Percentiles rank a stretch among this genome's conserved stretches.
These are phyloP conservation scores for Coracias cyanogaster DNA, from an alignment of 2,797 vertebrate species.

Conservation along the genomic window DNA sequence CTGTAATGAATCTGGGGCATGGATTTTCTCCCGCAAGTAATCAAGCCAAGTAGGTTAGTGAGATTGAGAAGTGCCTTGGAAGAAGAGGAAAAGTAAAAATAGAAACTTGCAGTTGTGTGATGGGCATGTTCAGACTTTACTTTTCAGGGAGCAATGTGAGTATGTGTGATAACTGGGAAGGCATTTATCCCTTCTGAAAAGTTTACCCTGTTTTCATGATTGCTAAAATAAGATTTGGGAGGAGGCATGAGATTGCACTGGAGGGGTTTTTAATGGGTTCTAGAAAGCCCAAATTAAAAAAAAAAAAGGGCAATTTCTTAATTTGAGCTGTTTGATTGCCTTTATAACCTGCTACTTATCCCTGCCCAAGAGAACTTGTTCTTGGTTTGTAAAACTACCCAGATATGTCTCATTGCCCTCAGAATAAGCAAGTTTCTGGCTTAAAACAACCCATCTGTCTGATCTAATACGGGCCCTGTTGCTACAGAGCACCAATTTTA, in stretches of 20 bases:
- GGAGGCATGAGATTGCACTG: neutral
- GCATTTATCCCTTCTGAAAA: neutral
- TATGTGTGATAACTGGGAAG: neutral
- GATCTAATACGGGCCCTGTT: neutral
- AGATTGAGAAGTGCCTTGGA: neutral
- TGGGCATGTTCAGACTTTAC: neutral
- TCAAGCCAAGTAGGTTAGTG: neutral
- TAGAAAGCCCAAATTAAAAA: neutral
- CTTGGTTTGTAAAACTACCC: neutral
- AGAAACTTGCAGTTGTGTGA: neutral
- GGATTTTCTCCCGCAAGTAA: neutral
- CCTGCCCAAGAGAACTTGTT: neutral
- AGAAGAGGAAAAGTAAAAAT: neutral
- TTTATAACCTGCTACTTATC: neutral
- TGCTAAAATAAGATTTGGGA: neutral
- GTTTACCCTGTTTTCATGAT: neutral
- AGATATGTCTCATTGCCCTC: neutral
- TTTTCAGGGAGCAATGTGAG: neutral
- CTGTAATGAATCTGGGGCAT: neutral
- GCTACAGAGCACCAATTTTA: neutral
- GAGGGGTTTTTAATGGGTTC: neutral
- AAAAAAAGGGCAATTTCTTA: neutral
- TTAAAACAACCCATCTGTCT: neutral
- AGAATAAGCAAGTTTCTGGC: neutral
- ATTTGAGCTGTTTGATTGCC: neutral